Evolutionary conservation across 1,140 invertebrate genomes (phyloP), one percentile per base, ranked within the genome.

Genomic region (Drosophila murphyi): DNA sequence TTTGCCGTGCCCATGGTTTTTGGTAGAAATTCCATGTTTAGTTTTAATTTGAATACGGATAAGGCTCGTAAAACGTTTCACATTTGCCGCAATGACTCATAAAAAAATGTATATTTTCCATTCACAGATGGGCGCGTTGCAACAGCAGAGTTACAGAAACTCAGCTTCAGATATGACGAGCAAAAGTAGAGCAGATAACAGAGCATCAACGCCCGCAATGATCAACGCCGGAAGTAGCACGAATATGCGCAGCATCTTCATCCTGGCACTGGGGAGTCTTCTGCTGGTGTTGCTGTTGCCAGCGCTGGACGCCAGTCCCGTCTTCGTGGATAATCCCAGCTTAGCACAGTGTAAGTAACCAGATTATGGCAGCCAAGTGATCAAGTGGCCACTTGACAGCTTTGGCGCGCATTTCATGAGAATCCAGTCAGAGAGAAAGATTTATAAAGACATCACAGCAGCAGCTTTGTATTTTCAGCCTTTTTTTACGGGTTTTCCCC

Each of bases 311-410:
- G 77, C 91, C 62, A 92, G 57, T 70, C 91, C 91, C 48, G 87
- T 92, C 31, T 92, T 92, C 35, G 91, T 92, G 72, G 88, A 92
- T 89, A 92, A 92, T 87, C 91, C 91, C 70, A 92, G 91, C 70
- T 91, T 92, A 92, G 91, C 91, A 51, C 91, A 92, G 63, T 92
- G 91, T 92, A 91, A 92, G 91, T 92, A 81, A 43, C 8, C 32
- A 50, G 47, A 48, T 65, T 57, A 48, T 54, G 35, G 7, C 48
- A 10, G 3, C 32, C 8, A 39, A 43, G 60, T 57, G 59, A 78
- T 63, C 61, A 47, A 67, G 48, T 60, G 32, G 7, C 12, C 32
- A 72, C 67, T 48, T 74, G 67, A 62, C 32, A 45, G 68, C 45
- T 64, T 34, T 65, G 54, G 29, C 59, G 57, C 20, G 77, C 61